Base-by-base conservation (phyloP, 1,140 invertebrate species). In the Saccostrea echinata region DNA sequence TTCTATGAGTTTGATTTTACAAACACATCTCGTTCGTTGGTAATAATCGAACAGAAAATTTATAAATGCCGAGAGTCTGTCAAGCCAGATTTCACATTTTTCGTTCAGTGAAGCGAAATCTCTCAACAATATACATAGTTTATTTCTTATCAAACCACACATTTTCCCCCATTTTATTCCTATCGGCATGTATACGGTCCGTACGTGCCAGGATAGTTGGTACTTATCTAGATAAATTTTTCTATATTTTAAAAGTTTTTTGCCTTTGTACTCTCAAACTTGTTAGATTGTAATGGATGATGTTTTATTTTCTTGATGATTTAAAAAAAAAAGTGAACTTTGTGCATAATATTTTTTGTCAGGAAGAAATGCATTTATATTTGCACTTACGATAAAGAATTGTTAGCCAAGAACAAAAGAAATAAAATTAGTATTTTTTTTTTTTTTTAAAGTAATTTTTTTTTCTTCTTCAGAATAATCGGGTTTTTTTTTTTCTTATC, bases 41-140 rank as follows among this genome's bases (percentile, higher is more conserved):
- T 76, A 12, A 76, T 30, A 30, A 18, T 35, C 30, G 68, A 76
- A 76, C 68, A 27, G 30, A 76, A 30, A 30, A 76, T 21, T 21
- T 33, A 71, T 71, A 13, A 76, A 33, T 6, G 24, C 11, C 1
- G 27, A 30, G 16, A 30, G 30, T 33, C 64, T 24, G 1, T 30
- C 68, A 11, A 1, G 13, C 13, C 24, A 30, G 13, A 13, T 76
- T 76, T 76, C 68, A 76, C 12, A 76, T 76, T 76, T 76, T 76
- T 76, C 30, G 68, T 76, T 33, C 68, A 76, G 12, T 76, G 68
- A 76, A 76, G 68, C 68, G 68, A 76, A 76, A 76, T 76, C 68
- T 76, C 27, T 13, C 24, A 64, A 24, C 57, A 64, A 64, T 64
- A 6, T 24, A 21, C 21, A 12, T 24, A 30, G 68, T 33, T 16